Evolutionary conservation across 1,140 invertebrate species (phyloP).

Genomic region (Drosophila trapezifrons): DNA sequence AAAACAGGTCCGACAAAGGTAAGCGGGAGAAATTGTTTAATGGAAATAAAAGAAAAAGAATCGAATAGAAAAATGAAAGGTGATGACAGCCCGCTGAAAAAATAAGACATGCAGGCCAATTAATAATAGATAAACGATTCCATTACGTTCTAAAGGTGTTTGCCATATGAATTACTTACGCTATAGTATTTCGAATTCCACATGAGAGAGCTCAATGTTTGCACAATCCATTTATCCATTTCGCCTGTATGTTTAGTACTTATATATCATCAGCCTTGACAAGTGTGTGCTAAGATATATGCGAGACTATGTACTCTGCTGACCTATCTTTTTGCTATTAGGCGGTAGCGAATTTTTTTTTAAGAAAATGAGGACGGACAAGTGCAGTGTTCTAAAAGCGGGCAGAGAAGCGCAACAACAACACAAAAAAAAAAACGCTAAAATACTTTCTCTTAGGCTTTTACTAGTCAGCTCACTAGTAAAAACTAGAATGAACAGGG

Average conservation of each 20-base stretch:
- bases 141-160: constrained; percentile 36
- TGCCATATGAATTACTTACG: constrained; percentile 38
- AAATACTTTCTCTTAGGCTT: constrained; percentile 13
- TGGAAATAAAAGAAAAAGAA: constrained; percentile 12
- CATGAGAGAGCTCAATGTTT: constrained; percentile 28
- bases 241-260: constrained; percentile 11
- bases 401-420: constrained; percentile 3
- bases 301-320: constrained; percentile 2
- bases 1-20: constrained; percentile 3
- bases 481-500: constrained; percentile 14
- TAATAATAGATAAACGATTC: constrained; percentile 47
- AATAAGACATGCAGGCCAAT: constrained; percentile 30
- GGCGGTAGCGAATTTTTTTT: constrained; percentile 18
- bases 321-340: constrained; percentile 32
- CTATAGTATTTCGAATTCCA: constrained; percentile 13
- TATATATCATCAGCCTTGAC: constrained; percentile 25
- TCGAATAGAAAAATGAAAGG: constrained; percentile 9
- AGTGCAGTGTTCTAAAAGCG: constrained; percentile 24
- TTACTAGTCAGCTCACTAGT: constrained; percentile 4
- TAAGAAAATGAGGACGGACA: constrained; percentile 28
- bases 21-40: constrained; percentile 14
- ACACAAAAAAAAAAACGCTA: not conserved
- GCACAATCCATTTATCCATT: constrained; percentile 24
- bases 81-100: constrained; percentile 32
- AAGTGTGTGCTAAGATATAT: constrained; percentile 27